Base-by-base conservation (phyloP, 2,797 vertebrate genomes). In the Sphaeramia orbicularis region DNA sequence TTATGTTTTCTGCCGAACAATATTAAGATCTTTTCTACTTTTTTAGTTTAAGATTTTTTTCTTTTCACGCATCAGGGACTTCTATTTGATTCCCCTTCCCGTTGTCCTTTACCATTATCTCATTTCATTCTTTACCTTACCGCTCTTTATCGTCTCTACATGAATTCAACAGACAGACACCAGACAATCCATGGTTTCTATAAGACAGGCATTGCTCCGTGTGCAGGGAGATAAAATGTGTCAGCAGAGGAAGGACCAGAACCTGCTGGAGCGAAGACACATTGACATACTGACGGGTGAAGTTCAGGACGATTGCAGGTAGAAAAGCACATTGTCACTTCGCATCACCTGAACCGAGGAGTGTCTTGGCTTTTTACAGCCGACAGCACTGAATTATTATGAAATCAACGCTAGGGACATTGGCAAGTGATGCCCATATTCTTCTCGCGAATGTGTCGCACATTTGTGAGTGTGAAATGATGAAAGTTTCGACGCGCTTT, bases 231-330 rank as follows among this genome's bases (percentile, higher is more conserved):
- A 66, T 51, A 43, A 70, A 73, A 56, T 47, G 53, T 44, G 50
- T 47, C 65, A 57, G 27, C 19, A 64, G 51, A 56, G 54, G 44
- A 60, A 19, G 8, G 48, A 54, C 54, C 44, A 44, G 60, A 24
- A 55, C 42, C 45, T 52, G 80, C 24, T 30, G 37, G 62, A 65
- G 61, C 42, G 58, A 72, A 38, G 64, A 73, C 53, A 49, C 44
- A 35, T 50, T 76, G 73, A 70, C 72, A 65, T 9, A n/a, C n/a
- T 78, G 80, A 80, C 84, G 71, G 72, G 40, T 11, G 10, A 58
- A 65, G 68, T 78, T 80, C 66, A 80, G 66, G 47, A 41, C 50
- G 3, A 13, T 42, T 42, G 19, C 14, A 18, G 54, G 57, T 19
- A 44, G 52, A 72, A 60, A 65, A 1, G 13, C 14, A 47, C 67